These are phyloP conservation scores for Axis porcinus DNA, from an alignment of 2,113 vertebrate species.

Conservation along the genomic window DNA sequence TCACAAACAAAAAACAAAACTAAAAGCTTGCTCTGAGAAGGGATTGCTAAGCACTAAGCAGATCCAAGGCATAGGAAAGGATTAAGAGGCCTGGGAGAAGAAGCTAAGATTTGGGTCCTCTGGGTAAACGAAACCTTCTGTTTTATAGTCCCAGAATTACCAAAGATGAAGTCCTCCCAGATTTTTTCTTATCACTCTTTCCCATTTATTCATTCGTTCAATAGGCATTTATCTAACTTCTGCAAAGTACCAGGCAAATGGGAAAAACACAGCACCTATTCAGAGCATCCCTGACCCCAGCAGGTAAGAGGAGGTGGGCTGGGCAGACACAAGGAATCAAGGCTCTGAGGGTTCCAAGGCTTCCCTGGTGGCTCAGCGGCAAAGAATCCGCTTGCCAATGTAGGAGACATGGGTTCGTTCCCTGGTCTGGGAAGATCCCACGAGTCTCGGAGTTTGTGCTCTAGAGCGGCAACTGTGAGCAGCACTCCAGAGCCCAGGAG, in stretches of 20 bases:
- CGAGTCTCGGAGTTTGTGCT: background rate
- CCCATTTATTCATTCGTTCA: background rate
- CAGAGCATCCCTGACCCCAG: background rate
- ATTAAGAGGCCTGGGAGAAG: background rate
- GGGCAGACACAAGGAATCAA: background rate
- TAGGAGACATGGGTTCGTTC: background rate
- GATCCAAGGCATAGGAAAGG: background rate
- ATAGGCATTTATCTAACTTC: background rate
- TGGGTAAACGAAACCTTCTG: background rate
- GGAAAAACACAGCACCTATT: too few species aligned
- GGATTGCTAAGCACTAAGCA: background rate
- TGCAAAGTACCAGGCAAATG: background rate
- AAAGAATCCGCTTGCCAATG: background rate
- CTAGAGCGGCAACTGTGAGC: background rate
- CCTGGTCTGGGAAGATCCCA: background rate
- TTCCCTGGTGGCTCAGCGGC: background rate
- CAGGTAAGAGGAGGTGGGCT: background rate
- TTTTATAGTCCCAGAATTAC: background rate
- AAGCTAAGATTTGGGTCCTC: background rate
- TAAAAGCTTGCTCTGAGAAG: background rate
- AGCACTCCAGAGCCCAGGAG: background rate
- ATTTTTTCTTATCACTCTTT: background rate
- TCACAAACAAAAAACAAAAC: background rate
- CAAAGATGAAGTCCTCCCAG: background rate
- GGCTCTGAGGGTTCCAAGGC: background rate